Conservation (phyloP, 2,113 vertebrate genomes). For the Aphelocoma coerulescens region DNA sequence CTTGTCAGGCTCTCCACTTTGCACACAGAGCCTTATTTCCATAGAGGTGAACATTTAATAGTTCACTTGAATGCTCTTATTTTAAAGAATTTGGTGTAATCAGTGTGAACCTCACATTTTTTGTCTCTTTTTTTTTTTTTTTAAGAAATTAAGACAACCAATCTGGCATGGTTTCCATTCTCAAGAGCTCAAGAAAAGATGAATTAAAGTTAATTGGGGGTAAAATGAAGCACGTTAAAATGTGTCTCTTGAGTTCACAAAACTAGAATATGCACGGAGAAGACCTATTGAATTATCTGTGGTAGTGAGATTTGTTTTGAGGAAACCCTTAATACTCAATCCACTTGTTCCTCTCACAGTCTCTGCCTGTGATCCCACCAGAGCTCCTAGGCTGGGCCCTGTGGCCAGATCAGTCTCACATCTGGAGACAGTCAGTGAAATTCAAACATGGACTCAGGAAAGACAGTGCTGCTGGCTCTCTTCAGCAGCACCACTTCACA, state of each 20-base stretch:
- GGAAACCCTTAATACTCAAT: neutral
- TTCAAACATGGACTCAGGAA: neutral
- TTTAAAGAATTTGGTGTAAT: constrained; percentile 51
- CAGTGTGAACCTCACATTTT: constrained; percentile 23
- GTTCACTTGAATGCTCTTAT: constrained; percentile 39
- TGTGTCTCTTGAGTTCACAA: neutral
- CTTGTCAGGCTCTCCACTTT: constrained; percentile 53
- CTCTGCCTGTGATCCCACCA: neutral
- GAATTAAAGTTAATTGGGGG: constrained; percentile 53
- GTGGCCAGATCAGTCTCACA: neutral
- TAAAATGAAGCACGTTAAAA: constrained; percentile 51
- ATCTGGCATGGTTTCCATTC: constrained; percentile 22
- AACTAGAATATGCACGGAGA: constrained; percentile 27
- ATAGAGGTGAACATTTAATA: constrained; percentile 53
- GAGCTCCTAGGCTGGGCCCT: neutral
- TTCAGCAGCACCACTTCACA: neutral
- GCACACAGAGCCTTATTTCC: constrained; percentile 42
- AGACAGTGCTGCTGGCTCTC: neutral
- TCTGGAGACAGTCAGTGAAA: neutral
- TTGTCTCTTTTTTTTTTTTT: neutral
- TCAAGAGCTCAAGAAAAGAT: constrained; percentile 21
- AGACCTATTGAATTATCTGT: constrained; percentile 28
- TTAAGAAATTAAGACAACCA: neutral
- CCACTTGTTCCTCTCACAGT: neutral
- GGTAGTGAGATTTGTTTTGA: constrained; percentile 24